phyloP scores from a whole-genome alignment of 2,888 invertebrate species.

The Alviniconcha strummeri region DNA sequence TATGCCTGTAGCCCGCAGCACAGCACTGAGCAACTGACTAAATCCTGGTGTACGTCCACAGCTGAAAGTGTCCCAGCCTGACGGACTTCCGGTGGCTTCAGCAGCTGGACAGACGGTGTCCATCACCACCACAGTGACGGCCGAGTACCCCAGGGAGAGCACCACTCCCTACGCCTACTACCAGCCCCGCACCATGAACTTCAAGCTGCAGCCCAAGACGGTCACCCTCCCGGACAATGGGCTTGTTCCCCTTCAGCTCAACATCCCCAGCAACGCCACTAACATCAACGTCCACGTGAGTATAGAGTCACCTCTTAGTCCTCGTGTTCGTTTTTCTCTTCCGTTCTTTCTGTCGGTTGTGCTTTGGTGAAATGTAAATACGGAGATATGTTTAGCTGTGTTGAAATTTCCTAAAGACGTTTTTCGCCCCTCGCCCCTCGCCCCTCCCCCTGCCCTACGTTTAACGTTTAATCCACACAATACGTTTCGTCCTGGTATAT shows the following conservation, averaged over 20 bases:
- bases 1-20: no score
- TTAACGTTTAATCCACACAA: no score
- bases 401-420: no score
- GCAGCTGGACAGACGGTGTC: constrained; percentile 43
- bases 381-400: no score
- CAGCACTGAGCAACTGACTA: no score
- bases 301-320: not conserved
- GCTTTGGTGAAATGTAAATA: no score
- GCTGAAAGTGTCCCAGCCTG: constrained; percentile 66
- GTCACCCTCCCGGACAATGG: constrained; percentile 55
- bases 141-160: constrained; percentile 34
- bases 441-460: no score
- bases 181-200: constrained; percentile 41
- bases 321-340: no score
- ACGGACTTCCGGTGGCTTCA: constrained; percentile 59
- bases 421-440: no score
- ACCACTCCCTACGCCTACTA: constrained; percentile 30
- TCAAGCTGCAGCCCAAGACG: constrained; percentile 41
- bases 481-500: no score
- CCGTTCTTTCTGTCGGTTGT: no score
- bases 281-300: constrained; percentile 51
- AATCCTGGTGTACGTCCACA: constrained; percentile 34
- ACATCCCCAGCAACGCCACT: constrained; percentile 56
- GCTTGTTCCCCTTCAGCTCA: constrained; percentile 52
- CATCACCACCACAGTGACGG: constrained; percentile 48